phyloP scores from a whole-genome alignment of 1,140 invertebrate genomes.

The Dreissena rostriformis region DNA sequence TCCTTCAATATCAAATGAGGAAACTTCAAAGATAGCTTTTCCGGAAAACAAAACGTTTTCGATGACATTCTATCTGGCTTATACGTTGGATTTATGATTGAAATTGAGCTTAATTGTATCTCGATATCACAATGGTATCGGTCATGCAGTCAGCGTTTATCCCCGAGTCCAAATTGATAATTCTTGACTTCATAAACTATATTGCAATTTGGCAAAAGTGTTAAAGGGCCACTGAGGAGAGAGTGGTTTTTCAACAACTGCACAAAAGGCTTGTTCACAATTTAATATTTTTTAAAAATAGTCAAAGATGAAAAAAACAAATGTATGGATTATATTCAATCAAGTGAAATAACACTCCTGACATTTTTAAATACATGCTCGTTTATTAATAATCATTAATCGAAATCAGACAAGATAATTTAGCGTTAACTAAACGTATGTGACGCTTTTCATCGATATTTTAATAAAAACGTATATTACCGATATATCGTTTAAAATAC shows the following conservation, averaged over 20 bases:
- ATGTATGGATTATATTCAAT: too few species aligned
- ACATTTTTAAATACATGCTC: too few species aligned
- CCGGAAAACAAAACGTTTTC: neutral
- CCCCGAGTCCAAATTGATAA: conserved; percentile 38
- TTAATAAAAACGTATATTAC: too few species aligned
- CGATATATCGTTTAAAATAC: too few species aligned
- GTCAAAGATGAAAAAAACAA: too few species aligned
- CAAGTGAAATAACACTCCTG: too few species aligned
- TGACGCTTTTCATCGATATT: too few species aligned
- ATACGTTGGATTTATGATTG: conserved; percentile 34
- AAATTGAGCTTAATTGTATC: conserved; percentile 34
- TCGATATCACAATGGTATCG: conserved; percentile 22
- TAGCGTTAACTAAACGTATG: too few species aligned
- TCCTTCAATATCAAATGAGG: neutral
- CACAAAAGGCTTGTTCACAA: neutral
- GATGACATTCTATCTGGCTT: neutral
- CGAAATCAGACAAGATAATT: too few species aligned
- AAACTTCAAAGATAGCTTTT: conserved; percentile 3
- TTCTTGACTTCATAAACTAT: conserved; percentile 40
- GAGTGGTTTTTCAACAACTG: conserved; percentile 6
- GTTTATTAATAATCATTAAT: too few species aligned
- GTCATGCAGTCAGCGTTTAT: conserved; percentile 28
- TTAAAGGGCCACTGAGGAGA: neutral
- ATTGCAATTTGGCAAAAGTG: conserved; percentile 17
- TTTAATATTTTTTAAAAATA: too few species aligned